A percentile compares a stretch with the other conserved stretches of the same genome.
Conservation (phyloP, 2,888 invertebrate species). For the Drosophila pullipes region DNA sequence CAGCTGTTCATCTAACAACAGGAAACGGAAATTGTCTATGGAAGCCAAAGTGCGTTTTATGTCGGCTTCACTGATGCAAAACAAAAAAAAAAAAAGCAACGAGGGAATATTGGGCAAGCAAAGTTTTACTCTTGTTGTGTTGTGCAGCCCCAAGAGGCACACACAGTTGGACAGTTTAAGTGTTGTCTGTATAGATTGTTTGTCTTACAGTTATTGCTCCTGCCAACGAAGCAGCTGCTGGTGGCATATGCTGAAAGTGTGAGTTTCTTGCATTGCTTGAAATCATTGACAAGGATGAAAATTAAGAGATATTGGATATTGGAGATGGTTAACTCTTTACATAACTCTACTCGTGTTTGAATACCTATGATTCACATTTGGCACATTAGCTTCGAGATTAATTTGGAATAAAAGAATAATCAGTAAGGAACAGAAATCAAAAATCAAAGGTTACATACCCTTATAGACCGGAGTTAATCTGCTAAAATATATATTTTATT, state of each 20-base stretch:
- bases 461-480: background rate
- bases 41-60: slow-evolving; percentile 64
- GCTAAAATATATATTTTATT: background rate
- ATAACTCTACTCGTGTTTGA: background rate
- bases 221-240: background rate
- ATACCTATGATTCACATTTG: background rate
- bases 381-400: background rate
- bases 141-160: slow-evolving; percentile 37
- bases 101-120: slow-evolving; percentile 11
- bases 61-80: slow-evolving; percentile 28
- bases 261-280: background rate
- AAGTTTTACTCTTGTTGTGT: slow-evolving; percentile 45
- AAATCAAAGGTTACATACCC: background rate
- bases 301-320: background rate
- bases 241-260: background rate
- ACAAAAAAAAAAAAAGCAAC: background rate
- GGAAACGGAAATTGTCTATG: slow-evolving; percentile 77
- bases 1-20: slow-evolving; percentile 68
- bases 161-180: slow-evolving; percentile 75
- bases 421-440: background rate
- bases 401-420: no score
- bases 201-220: slow-evolving; percentile 38
- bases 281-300: background rate
- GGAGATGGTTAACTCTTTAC: background rate
- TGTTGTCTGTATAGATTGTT: slow-evolving; percentile 57